phyloP scores from a whole-genome alignment of 1,140 invertebrate species.

The Batillaria attramentaria region DNA sequence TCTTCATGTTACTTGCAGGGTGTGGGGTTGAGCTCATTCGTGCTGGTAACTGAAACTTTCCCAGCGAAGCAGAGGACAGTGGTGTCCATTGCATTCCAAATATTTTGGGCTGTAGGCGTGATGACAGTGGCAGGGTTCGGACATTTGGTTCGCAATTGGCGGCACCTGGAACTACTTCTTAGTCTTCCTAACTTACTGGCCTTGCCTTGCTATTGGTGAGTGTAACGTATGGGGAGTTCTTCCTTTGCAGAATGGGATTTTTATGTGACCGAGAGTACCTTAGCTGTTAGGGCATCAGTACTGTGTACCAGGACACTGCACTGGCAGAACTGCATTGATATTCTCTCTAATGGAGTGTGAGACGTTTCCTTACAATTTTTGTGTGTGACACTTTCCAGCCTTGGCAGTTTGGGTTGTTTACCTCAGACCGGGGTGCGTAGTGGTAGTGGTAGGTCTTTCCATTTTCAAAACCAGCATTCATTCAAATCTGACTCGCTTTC shows the following conservation, averaged over 20 bases:
- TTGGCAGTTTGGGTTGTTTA: too few relatives aligned
- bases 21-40: constrained; percentile 62
- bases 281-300: too few relatives aligned
- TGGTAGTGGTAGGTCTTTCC: neutral
- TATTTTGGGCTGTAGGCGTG: constrained; percentile 71
- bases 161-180: constrained; percentile 72
- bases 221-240: too few relatives aligned
- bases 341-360: too few relatives aligned
- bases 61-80: constrained; percentile 72
- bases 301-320: too few relatives aligned
- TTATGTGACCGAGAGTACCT: too few relatives aligned
- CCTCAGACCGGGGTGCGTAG: too few relatives aligned
- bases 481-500: neutral
- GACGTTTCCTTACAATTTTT: too few relatives aligned
- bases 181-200: constrained; percentile 72
- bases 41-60: constrained; percentile 73
- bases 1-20: constrained; percentile 57
- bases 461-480: too few relatives aligned
- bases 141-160: constrained; percentile 73
- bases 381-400: too few relatives aligned
- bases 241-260: too few relatives aligned
- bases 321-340: too few relatives aligned
- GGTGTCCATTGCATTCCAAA: constrained; percentile 70
- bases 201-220: constrained; percentile 72
- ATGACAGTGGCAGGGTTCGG: constrained; percentile 68